phyloP scores from a whole-genome alignment of 2,113 vertebrate species.

The Urocitellus parryii region DNA sequence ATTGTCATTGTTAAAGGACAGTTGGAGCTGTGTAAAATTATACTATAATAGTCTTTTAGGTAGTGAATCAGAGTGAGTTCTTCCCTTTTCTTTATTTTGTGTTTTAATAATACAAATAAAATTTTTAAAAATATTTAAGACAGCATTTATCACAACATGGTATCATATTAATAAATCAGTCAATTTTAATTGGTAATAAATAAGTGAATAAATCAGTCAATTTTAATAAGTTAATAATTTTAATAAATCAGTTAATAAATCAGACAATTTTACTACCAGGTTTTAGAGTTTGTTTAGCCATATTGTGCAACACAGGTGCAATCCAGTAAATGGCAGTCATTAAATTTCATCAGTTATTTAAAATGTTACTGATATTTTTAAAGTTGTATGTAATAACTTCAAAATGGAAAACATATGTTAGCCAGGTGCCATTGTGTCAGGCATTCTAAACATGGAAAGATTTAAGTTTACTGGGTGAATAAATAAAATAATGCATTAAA shows the following conservation, averaged over 20 bases:
- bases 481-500: conserved; percentile 35
- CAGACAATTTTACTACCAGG: not conserved
- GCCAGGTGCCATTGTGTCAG: not conserved
- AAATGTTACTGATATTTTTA: not conserved
- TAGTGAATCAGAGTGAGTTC: not conserved
- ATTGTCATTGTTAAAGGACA: not conserved
- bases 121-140: not conserved
- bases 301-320: not conserved
- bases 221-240: not conserved
- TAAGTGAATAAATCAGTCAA: no score
- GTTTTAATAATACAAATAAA: not conserved
- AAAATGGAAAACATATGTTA: not conserved
- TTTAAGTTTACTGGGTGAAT: not conserved
- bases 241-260: not conserved
- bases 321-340: not conserved
- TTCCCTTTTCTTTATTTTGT: not conserved
- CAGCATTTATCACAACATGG: not conserved
- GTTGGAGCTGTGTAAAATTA: not conserved
- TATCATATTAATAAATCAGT: not conserved
- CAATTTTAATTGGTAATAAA: no score
- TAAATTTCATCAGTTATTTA: not conserved
- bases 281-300: not conserved
- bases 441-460: not conserved
- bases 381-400: not conserved
- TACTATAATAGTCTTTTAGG: not conserved